A percentile compares a stretch with the other conserved stretches of the same genome.
phyloP scores from a whole-genome alignment of 2,113 vertebrate species.

The Okapia johnstoni region DNA sequence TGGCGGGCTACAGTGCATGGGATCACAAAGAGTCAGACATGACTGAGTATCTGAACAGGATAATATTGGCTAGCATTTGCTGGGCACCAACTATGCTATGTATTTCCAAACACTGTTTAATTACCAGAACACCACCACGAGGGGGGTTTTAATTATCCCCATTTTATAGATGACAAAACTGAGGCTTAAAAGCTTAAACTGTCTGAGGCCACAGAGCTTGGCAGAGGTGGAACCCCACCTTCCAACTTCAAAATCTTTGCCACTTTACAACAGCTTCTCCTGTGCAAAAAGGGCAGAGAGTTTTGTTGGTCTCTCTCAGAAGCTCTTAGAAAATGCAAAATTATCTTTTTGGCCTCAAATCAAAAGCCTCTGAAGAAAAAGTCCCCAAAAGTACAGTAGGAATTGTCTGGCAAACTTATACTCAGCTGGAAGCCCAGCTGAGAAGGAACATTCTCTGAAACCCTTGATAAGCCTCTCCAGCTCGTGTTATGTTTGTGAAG shows the following conservation, averaged over 20 bases:
- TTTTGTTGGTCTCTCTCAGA: not conserved
- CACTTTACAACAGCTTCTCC: not conserved
- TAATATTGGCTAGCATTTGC: not conserved
- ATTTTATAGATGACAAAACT: not conserved
- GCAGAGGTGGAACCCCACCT: no score
- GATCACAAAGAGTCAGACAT: not conserved
- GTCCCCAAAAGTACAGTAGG: not conserved
- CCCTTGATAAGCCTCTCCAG: not conserved
- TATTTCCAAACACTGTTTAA: not conserved
- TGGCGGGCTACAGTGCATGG: not conserved
- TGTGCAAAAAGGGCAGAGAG: not conserved
- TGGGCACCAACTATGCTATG: not conserved
- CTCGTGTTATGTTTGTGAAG: not conserved
- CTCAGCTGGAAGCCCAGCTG: not conserved
- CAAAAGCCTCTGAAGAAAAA: slow-evolving; percentile 4
- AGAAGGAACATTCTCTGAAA: not conserved
- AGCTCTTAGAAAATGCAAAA: slow-evolving; percentile 2
- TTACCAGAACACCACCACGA: not conserved
- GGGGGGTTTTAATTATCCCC: not conserved
- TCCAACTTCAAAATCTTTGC: not conserved
- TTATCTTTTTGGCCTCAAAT: not conserved
- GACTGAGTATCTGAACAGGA: not conserved
- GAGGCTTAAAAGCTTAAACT: not conserved
- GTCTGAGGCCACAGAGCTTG: not conserved
- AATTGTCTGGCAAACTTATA: not conserved